Evolutionary conservation across 1,140 invertebrate species (phyloP).

Genomic region (Aricia agestis): DNA sequence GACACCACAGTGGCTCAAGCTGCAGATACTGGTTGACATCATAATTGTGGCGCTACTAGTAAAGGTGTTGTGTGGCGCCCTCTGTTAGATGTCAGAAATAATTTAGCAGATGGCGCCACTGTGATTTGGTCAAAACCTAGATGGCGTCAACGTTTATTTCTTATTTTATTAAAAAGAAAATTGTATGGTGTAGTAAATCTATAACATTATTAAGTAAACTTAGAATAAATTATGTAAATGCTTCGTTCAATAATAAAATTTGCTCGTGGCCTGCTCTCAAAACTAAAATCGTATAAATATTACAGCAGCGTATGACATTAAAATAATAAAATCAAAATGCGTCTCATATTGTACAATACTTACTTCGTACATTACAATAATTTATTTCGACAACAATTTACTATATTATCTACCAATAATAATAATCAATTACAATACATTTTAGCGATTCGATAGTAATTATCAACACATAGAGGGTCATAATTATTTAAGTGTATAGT

Average conservation of each 20-base stretch:
- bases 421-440: conserved; percentile 11
- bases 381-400: not conserved
- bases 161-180: not conserved
- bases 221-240: conserved; percentile 12
- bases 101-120: too few relatives aligned
- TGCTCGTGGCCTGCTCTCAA: not conserved
- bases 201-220: conserved; percentile 6
- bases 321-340: not conserved
- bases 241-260: conserved; percentile 5
- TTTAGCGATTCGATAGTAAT: not conserved
- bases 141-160: too few relatives aligned
- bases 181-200: not conserved
- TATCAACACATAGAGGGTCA: conserved; percentile 8
- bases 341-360: not conserved
- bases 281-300: not conserved
- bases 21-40: too few relatives aligned
- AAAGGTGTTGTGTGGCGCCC: too few relatives aligned
- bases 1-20: too few relatives aligned
- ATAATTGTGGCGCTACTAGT: too few relatives aligned
- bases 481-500: conserved; percentile 12
- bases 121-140: too few relatives aligned
- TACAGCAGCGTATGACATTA: not conserved
- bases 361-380: not conserved
- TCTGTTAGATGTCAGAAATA: too few relatives aligned
- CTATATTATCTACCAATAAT: not conserved